phyloP scores from a whole-genome alignment of 2,888 invertebrate genomes.

The Gisinianus flammeolus region DNA sequence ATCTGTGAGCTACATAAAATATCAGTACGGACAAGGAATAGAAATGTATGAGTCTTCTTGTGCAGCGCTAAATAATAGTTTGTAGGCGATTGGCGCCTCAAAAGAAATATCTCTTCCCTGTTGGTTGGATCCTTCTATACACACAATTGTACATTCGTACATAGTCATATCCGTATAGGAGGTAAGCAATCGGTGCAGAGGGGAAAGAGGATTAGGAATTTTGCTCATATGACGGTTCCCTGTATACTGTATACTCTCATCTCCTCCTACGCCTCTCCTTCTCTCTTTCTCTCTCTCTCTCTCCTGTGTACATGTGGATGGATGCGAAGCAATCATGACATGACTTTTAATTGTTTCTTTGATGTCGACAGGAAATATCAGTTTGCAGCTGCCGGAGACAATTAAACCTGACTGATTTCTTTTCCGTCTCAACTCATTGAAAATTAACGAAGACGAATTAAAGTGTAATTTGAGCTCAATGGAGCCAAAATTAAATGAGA shows the following conservation, averaged over 20 bases:
- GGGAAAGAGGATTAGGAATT: no score
- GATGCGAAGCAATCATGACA: slow-evolving; percentile 29
- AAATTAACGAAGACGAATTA: slow-evolving; percentile 30
- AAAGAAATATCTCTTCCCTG: neutral
- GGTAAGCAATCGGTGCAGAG: no score
- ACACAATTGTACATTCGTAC: neutral
- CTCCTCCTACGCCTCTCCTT: no score
- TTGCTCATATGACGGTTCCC: no score
- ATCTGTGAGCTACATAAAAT: neutral
- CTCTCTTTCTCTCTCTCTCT: neutral
- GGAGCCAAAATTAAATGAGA: neutral
- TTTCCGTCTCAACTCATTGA: slow-evolving; percentile 7
- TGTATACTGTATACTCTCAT: no score
- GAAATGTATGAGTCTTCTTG: no score
- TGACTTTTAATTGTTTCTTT: slow-evolving; percentile 32
- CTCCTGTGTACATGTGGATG: slow-evolving; percentile 4
- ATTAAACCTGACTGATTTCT: slow-evolving; percentile 33
- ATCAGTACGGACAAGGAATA: neutral
- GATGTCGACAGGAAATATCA: slow-evolving; percentile 21
- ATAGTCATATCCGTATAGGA: neutral
- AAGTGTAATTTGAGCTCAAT: slow-evolving; percentile 17
- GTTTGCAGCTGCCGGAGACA: slow-evolving; percentile 27
- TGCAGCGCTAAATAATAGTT: neutral
- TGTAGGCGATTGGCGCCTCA: neutral
- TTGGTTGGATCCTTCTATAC: no score